These are phyloP conservation scores for Edolisoma coerulescens DNA, from an alignment of 2,113 vertebrate genomes.

Conservation along the genomic window DNA sequence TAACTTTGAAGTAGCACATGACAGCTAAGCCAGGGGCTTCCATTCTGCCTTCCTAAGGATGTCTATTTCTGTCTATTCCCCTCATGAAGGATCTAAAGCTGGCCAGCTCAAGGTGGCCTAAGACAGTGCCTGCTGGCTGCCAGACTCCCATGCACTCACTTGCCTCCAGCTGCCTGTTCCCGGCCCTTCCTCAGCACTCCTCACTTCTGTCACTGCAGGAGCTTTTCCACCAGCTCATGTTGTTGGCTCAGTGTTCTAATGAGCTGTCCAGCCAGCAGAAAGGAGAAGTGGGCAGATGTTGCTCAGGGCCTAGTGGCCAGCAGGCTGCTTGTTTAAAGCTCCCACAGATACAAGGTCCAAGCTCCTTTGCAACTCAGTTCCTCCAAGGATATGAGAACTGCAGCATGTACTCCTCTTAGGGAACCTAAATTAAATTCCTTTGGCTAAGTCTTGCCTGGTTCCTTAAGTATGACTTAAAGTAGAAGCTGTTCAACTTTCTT, in stretches of 20 bases:
- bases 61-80: background rate
- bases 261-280: background rate
- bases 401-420: background rate
- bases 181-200: background rate
- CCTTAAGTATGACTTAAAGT: background rate
- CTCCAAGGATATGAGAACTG: background rate
- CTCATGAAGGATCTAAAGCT: background rate
- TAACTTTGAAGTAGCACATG: background rate
- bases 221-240: background rate
- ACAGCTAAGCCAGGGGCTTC: background rate
- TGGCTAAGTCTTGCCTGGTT: background rate
- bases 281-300: background rate
- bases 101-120: background rate
- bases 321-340: background rate
- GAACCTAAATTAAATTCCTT: background rate
- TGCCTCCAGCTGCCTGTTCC: background rate
- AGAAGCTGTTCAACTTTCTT: background rate
- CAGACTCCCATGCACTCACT: no score
- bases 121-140: background rate
- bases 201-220: background rate
- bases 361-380: background rate
- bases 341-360: background rate
- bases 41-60: background rate
- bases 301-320: background rate
- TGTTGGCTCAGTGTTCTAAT: accelerated